These are phyloP conservation scores for Pyrrhosoma nymphula DNA, from an alignment of 2,888 invertebrate species.

Conservation along the genomic window DNA sequence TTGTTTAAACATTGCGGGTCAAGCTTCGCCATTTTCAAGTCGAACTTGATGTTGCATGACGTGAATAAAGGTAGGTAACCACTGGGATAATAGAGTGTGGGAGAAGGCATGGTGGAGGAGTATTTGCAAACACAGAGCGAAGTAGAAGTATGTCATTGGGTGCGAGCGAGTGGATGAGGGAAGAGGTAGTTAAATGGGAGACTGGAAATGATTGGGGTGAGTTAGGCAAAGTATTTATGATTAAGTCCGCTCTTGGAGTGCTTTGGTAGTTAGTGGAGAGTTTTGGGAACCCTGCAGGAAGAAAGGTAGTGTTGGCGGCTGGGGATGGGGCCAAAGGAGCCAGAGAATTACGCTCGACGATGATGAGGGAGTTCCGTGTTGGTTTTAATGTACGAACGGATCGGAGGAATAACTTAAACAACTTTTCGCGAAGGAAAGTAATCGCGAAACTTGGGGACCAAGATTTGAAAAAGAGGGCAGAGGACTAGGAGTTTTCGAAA, in stretches of 20 bases:
- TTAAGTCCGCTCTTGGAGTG: background rate
- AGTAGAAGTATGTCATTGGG: no score
- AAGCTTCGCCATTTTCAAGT: no score
- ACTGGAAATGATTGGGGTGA: background rate
- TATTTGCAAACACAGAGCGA: no score
- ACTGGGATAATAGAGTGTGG: no score
- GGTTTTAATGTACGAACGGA: background rate
- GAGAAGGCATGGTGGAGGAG: no score
- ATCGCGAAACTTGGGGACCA: background rate
- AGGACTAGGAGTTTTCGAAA: background rate
- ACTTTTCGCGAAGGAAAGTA: slow-evolving; percentile 5
- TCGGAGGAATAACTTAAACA: slow-evolving; percentile 52
- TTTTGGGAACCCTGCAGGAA: background rate
- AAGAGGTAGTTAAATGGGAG: background rate
- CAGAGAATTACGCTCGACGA: slow-evolving; percentile 37
- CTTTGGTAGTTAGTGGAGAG: background rate
- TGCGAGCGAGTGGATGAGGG: background rate
- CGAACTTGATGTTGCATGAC: no score
- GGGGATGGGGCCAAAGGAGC: background rate
- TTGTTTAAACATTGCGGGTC: no score
- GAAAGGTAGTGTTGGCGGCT: background rate
- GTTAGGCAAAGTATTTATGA: slow-evolving; percentile 55
- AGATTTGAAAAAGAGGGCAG: background rate
- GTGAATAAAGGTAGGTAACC: no score
- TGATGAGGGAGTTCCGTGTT: background rate